phyloP scores from a whole-genome alignment of 1,140 invertebrate genomes.

The Zaprionus ghesquierei region DNA sequence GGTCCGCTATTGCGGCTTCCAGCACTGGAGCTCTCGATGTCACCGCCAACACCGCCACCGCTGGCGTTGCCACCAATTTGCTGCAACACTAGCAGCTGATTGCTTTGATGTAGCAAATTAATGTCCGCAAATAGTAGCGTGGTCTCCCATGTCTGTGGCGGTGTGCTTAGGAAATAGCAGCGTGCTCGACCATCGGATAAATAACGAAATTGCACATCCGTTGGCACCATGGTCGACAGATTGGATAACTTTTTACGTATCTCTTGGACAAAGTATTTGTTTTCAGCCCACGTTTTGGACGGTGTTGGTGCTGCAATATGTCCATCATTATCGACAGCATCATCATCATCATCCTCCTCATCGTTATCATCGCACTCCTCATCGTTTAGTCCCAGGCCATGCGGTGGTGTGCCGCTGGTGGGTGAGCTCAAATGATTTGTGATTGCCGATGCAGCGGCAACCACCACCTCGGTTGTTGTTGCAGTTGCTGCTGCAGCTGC shows the following conservation, averaged over 20 bases:
- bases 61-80: slow-evolving; percentile 35
- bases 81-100: slow-evolving; percentile 51
- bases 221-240: slow-evolving; percentile 90
- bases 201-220: slow-evolving; percentile 90
- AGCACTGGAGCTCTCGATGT: slow-evolving; percentile 2
- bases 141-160: slow-evolving; percentile 92
- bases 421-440: slow-evolving; percentile 79
- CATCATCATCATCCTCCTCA: slow-evolving; percentile 76
- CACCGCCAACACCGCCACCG: slow-evolving; percentile 1
- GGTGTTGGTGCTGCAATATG: slow-evolving; percentile 71
- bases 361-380: slow-evolving; percentile 73
- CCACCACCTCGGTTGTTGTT: slow-evolving; percentile 71
- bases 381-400: slow-evolving; percentile 57
- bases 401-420: slow-evolving; percentile 72
- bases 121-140: slow-evolving; percentile 94
- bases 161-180: slow-evolving; percentile 95
- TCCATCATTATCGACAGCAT: slow-evolving; percentile 68
- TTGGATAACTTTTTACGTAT: slow-evolving; percentile 90
- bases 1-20: slow-evolving; percentile 34
- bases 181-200: slow-evolving; percentile 89
- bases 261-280: slow-evolving; percentile 91
- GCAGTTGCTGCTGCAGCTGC: slow-evolving; percentile 75
- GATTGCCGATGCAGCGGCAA: slow-evolving; percentile 73
- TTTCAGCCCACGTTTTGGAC: slow-evolving; percentile 89
- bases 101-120: slow-evolving; percentile 72